Evolutionary conservation across 2,888 invertebrate species (phyloP), one percentile per base, ranked within the genome.

Genomic region (Eupithecia insigniata): DNA sequence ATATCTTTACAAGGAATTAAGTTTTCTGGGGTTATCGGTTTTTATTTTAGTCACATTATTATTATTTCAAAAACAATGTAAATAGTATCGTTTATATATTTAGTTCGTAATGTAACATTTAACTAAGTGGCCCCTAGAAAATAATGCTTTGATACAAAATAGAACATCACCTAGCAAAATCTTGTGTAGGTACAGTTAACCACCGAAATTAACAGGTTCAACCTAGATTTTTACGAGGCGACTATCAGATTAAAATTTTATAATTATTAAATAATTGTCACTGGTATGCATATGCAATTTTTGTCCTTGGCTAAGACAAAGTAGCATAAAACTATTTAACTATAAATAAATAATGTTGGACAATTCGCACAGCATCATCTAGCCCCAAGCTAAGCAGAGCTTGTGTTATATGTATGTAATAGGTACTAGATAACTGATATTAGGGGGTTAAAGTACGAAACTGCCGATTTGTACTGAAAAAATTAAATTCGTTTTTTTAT

Each of bases 21-120:
- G 75, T 78, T 79, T 76, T 76, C 74, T 36, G 34, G 80, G 83
- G 83, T 82, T 74, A 77, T 81, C 83, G 84, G 81, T 79, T 78
- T 79, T 75, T 76, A 77, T 78, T 71, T 70, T 75, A 74, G 60
- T 71, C 73, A 76, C 70, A 69, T 77, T 71, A 43, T 36, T 60
- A 26, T 70, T 12, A 70, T 58, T 36, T 51, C 36, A 39, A 71
- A 55, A 64, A 22, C 46, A 64, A 64, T 81, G 78, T 81, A 80
- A 79, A 82, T 79, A 78, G 26, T 80, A 77, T 77, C 74, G 72
- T 74, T 79, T 28, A 66, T 72, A 72, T 64, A 71, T 51, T 73
- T 71, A 67, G 67, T 72, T 72, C 69, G 60, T 60, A 70, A 66
- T 67, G 62, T 51, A 67, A 62, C 62, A 46, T 36, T 61, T n/a